Conservation (phyloP, 2,888 invertebrate species). For the Leptopilina myrica region DNA sequence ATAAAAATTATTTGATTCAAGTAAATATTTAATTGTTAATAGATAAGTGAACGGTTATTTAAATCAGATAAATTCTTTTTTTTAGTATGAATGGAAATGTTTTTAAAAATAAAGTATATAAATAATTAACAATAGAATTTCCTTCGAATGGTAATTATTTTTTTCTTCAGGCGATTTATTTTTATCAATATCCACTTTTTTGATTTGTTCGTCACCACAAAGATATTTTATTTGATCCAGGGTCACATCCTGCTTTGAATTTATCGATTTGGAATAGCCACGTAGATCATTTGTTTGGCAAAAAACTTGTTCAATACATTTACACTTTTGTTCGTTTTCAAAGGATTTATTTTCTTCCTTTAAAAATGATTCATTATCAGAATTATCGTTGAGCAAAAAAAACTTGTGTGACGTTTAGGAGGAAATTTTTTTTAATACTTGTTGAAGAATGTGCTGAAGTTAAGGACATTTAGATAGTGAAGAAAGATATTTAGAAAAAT, state of each 20-base stretch:
- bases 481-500: too few relatives aligned
- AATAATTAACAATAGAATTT: conserved; percentile 7
- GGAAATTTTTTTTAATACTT: too few relatives aligned
- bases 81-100: too few relatives aligned
- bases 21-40: too few relatives aligned
- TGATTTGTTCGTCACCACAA: conserved; percentile 16
- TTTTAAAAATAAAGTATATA: not conserved
- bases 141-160: not conserved
- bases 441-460: too few relatives aligned
- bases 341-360: not conserved
- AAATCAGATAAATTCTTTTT: too few relatives aligned
- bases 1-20: too few relatives aligned
- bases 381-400: not conserved
- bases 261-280: conserved; percentile 5
- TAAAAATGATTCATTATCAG: not conserved
- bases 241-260: not conserved
- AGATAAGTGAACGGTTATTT: too few relatives aligned
- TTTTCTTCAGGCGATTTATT: not conserved
- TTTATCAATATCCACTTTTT: not conserved
- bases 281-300: not conserved
- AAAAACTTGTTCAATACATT: conserved; percentile 11
- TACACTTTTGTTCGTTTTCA: not conserved
- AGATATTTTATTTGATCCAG: conserved; percentile 9
- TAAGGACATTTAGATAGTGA: too few relatives aligned
- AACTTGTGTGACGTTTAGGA: not conserved